Percentiles rank a stretch among this genome's conserved stretches.
phyloP scores from a whole-genome alignment of 2,888 invertebrate genomes.

The Eristalis intricaria region DNA sequence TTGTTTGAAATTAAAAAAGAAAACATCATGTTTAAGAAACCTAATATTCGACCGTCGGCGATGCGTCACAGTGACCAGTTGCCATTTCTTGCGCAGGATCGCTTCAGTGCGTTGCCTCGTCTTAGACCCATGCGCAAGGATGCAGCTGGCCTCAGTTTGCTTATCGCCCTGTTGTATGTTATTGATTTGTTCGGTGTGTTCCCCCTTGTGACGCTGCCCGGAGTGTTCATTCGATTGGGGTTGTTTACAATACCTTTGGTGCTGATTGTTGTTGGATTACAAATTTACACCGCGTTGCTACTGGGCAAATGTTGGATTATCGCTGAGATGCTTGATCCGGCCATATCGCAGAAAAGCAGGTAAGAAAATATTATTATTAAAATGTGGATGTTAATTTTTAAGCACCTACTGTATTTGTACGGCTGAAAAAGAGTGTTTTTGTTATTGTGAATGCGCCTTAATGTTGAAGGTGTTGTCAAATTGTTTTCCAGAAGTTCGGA shows the following conservation, averaged over 20 bases:
- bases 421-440: too few species aligned
- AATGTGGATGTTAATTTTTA: too few species aligned
- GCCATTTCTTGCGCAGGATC: constrained; percentile 77
- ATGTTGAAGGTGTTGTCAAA: too few species aligned
- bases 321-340: constrained; percentile 87
- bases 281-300: constrained; percentile 91
- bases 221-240: constrained; percentile 89
- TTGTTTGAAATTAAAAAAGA: constrained; percentile 1
- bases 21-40: constrained; percentile 54
- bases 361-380: constrained; percentile 72
- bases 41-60: constrained; percentile 31
- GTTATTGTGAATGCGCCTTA: too few species aligned
- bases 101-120: constrained; percentile 79
- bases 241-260: constrained; percentile 88
- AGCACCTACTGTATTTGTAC: too few species aligned
- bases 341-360: constrained; percentile 85
- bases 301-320: constrained; percentile 92
- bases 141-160: constrained; percentile 83
- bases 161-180: constrained; percentile 89
- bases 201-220: constrained; percentile 89
- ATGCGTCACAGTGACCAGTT: constrained; percentile 76
- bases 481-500: too few species aligned
- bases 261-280: constrained; percentile 85
- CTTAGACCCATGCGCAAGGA: constrained; percentile 76
- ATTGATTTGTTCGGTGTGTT: constrained; percentile 92